Evolutionary conservation across 2,797 vertebrate genomes (phyloP), one percentile per base, ranked within the genome.

Genomic region (Myiothlypis chrysogaster): DNA sequence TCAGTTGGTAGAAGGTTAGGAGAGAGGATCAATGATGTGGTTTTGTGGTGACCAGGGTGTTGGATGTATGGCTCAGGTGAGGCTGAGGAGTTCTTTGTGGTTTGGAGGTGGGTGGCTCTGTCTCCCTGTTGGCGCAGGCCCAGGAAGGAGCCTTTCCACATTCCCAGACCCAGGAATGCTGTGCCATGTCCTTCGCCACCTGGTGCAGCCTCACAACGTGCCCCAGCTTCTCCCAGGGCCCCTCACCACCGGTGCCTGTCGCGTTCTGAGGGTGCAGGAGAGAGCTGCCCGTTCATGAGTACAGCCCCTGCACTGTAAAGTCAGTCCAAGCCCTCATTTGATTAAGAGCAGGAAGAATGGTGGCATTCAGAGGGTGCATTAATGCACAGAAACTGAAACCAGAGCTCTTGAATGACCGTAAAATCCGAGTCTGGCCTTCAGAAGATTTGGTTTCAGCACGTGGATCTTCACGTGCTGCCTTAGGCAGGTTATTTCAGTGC

Each of bases 161-260:
- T 69, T 43, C 37, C 66, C 37, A 53, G 37, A 37, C 13, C 43
- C 1, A 1, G 23, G 30, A 82, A 20, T 12, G 23, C 50, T 19
- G 9, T 66, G 12, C 47, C 0, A 0, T 2, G 1, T 24, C 44
- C 41, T 89, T 4, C 24, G 68, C 24, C 35, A 47, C 15, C 20
- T 1, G 1, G 1, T 2, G 2, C 13, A 68, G 50, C 44, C 17
- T 32, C 17, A 9, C 27, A 30, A 11, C 1, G 0, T 23, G 14
- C 5, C 19, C 27, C 61, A 75, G 37, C 34, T 32, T 52, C 24
- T 72, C 24, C 35, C 7, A 7, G 35, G 12, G 9, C 14, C 8
- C 24, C 32, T 88, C 25, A 9, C 8, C 7, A 1, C 22, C 7
- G 27, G 10, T 18, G 15, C 10, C 37, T 53, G 9, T 53, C 4